Percentiles rank a stretch among this genome's conserved stretches.
Conservation (phyloP, 2,113 vertebrate genomes). For the Misgurnus anguillicaudatus region DNA sequence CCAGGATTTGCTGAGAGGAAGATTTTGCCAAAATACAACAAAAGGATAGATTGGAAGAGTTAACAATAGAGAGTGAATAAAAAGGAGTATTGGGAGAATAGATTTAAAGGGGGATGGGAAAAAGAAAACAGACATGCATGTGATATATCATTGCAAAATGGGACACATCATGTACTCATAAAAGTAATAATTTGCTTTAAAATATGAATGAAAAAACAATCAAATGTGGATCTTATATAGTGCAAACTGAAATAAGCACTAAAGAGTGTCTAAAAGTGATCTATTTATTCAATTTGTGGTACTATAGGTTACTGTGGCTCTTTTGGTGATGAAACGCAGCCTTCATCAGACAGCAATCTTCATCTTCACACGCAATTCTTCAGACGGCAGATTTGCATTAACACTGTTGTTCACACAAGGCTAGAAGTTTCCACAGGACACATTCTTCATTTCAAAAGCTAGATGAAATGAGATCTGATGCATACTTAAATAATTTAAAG, state of each 20-base stretch:
- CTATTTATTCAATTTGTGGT: no score
- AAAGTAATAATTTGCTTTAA: no score
- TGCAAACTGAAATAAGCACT: background rate
- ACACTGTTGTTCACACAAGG: background rate
- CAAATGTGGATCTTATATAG: constrained; percentile 2
- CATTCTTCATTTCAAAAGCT: no score
- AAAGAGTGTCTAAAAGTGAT: no score
- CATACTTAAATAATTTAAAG: no score
- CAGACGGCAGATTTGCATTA: no score
- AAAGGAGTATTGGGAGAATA: constrained; percentile 13
- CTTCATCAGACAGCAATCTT: no score
- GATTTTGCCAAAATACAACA: constrained; percentile 6
- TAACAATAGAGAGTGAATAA: constrained; percentile 15
- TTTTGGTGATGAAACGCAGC: no score
- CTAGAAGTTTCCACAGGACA: no score
- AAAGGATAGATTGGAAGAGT: constrained; percentile 19
- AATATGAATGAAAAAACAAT: background rate
- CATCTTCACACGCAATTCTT: no score
- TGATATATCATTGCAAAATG: constrained; percentile 2
- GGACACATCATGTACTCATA: background rate
- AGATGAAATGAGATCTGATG: no score
- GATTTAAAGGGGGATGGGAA: background rate
- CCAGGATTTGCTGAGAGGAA: constrained; percentile 30
- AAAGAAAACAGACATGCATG: constrained; percentile 17
- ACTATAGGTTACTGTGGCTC: no score